Base-by-base conservation (phyloP, 2,797 vertebrate genomes). In the Siniperca undulata region DNA sequence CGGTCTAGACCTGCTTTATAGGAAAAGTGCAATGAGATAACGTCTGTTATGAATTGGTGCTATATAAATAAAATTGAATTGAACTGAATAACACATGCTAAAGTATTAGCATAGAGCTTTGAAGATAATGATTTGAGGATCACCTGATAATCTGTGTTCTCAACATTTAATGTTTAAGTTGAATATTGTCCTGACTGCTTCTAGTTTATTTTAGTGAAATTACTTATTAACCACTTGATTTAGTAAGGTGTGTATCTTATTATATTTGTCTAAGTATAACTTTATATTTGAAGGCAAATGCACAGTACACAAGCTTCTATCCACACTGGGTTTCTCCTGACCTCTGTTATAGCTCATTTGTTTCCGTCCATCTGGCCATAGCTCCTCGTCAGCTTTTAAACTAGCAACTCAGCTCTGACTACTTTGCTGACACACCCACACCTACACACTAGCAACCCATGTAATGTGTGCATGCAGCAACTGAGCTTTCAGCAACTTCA, bases 301-400 rank as follows among this genome's bases (percentile, higher is more conserved):
- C 38, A 9, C 44, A 59, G 30, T 70, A 40, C 40, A 56, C 22
- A 67, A 38, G 12, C 53, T 34, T 79, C 30, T 24, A 3, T 70
- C 40, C 38, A 69, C 59, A 36, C 61, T 74, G 2, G 7, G n/a
- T 56, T 81, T 76, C 73, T 66, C 20, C 42, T 86, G 84, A 85
- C 81, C 81, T 87, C 74, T 76, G 42, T 62, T 76, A 64, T 60
- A 70, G 67, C 59, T 89, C 42, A 81, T 81, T 77, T 74, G 59
- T 87, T 84, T 83, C 58, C 3, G 0, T 82, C 80, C 78, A 89
- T 86, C 83, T 88, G 84, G 77, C 75, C 36, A 20, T 53, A 79
- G 64, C 56, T 53, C 68, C 62, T 77, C n/a, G 59, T 91, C 84
- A 89, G 88, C 88, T 80, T 74, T 83, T 84, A 85, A 91, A 89